phyloP scores from a whole-genome alignment of 2,113 vertebrate species.

The Xyrauchen texanus region DNA sequence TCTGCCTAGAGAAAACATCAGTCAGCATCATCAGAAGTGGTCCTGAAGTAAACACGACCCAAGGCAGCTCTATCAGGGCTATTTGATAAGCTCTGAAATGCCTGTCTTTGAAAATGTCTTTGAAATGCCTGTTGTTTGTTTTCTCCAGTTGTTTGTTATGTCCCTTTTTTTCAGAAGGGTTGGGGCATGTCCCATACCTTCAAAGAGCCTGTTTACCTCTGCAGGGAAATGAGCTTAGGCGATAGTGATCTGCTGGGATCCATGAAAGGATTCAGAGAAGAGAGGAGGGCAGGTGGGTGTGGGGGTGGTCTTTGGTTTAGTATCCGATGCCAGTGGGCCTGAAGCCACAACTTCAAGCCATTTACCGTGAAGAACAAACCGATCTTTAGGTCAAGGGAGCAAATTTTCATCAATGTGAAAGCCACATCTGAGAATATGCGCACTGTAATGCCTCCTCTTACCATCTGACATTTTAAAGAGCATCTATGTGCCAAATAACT shows the following conservation, averaged over 20 bases:
- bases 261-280: slow-evolving; percentile 63
- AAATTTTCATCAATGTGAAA: slow-evolving; percentile 42
- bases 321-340: slow-evolving; percentile 42
- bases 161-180: slow-evolving; percentile 20
- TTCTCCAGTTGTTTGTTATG: background rate
- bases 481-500: slow-evolving; percentile 15
- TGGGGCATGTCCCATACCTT: slow-evolving; percentile 18
- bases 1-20: no score
- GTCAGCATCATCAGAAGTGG: background rate
- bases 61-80: background rate
- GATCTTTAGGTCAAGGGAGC: slow-evolving; percentile 45
- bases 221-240: slow-evolving; percentile 10
- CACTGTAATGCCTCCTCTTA: background rate
- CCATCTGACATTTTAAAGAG: slow-evolving; percentile 26
- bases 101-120: background rate
- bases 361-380: slow-evolving; percentile 39
- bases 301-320: slow-evolving; percentile 27
- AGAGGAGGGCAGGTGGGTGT: slow-evolving; percentile 5
- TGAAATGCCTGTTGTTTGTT: slow-evolving; percentile 24
- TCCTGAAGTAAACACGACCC: slow-evolving; percentile 23
- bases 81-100: background rate
- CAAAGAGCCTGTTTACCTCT: slow-evolving; percentile 23
- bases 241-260: slow-evolving; percentile 71
- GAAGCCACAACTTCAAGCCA: slow-evolving; percentile 35
- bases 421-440: slow-evolving; percentile 36